Evolutionary conservation across 2,113 vertebrate species (phyloP), one percentile per base, ranked within the genome.

Genomic region (Psophia crepitans): DNA sequence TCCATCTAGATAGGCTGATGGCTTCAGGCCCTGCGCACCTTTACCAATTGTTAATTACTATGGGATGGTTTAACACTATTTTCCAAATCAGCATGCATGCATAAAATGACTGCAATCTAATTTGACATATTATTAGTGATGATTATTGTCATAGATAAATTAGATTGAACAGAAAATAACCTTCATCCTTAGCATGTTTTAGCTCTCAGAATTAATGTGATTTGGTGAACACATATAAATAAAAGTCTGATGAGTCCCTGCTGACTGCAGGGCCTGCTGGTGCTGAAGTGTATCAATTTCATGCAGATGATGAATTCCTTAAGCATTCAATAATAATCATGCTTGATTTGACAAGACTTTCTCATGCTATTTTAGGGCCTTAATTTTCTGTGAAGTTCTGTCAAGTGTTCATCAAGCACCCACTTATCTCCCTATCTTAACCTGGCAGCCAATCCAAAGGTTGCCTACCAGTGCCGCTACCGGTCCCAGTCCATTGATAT

Each of bases 311-410:
- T 98, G 98, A 98, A 98, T 99, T 98, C 98, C 98, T 98, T 98
- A 98, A 98, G 97, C 98, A 98, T 98, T 98, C 97, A 97, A 84
- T 97, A 98, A 98, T 98, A 98, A 99, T 98, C 98, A 98, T 97
- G 98, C 98, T 98, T 98, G 98, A 98, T 99, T 98, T 98, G 98
- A 98, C 98, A 98, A 98, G 98, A 98, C 97, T 98, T 99, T 98
- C 98, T 98, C 98, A 98, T 98, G 98, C 98, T 98, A 98, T 98
- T 99, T 99, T 98, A 98, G 97, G 98, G 98, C 97, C 98, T 98
- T 98, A 98, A 98, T 98, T 99, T 98, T 98, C 98, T 98, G 98
- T 99, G 98, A 98, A 98, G 98, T 98, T 98, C 98, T 98, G 98
- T 98, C 98, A 99, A 99, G 98, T 98, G 98, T 97, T 98, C 98